Evolutionary conservation across 2,113 vertebrate species (phyloP).

Genomic region (Misgurnus mizolepis): DNA sequence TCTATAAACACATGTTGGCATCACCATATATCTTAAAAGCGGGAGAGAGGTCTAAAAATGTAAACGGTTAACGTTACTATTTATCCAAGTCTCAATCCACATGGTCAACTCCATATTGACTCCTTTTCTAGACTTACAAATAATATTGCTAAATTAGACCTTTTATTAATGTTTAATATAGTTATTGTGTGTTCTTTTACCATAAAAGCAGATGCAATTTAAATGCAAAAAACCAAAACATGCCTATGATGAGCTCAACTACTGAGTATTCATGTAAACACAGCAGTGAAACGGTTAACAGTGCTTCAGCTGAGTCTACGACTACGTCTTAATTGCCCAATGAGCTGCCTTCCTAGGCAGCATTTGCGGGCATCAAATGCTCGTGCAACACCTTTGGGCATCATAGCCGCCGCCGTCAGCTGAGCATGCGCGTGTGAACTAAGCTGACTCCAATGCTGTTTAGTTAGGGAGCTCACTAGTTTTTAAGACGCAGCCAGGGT

Average conservation of each 20-base stretch:
- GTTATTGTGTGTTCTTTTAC: not conserved
- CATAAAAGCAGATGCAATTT: no score
- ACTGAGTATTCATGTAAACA: not conserved
- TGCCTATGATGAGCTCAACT: not conserved
- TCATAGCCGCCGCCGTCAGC: not conserved
- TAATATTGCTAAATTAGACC: no score
- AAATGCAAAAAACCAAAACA: no score
- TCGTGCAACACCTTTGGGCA: not conserved
- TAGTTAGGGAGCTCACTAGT: conserved; percentile 24
- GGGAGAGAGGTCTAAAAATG: no score
- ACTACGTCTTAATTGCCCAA: not conserved
- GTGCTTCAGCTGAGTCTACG: conserved; percentile 25
- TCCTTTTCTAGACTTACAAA: no score
- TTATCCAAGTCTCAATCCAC: no score
- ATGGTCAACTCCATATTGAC: no score
- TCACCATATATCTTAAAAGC: not conserved
- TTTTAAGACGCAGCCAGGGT: conserved; percentile 41
- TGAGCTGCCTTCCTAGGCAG: not conserved
- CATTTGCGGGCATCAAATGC: not conserved
- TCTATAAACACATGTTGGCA: not conserved
- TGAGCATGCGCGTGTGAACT: not conserved
- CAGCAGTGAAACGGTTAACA: conserved; percentile 65
- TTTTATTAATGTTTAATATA: not conserved
- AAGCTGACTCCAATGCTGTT: not conserved
- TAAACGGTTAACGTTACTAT: no score